Base-by-base conservation (phyloP, 2,797 vertebrate species). In the Chromobotia macracanthus region DNA sequence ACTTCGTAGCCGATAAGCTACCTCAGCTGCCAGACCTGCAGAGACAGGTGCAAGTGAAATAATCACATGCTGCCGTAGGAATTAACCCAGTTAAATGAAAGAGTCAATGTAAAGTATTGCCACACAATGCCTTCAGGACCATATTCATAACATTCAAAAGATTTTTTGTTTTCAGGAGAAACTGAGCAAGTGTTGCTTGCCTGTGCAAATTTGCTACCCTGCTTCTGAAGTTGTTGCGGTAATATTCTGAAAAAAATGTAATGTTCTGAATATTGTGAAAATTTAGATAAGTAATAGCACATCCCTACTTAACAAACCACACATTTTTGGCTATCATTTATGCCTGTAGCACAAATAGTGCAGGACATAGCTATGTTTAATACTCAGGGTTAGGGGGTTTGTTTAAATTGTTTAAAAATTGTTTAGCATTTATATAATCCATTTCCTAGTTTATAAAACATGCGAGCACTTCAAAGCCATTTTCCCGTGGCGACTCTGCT, bases 1-100 rank as follows among this genome's bases (percentile, higher is more conserved):
- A 96, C 97, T 15, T 97, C 97, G 0, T 99, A 99, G 77, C 98
- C 96, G 75, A 97, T 94, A 0, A 99, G 95, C 87, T 99, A 99
- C 82, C 97, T 93, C 86, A 98, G 93, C 87, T 99, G 97, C 97
- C 97, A 99, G 18, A 97, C 98, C 97, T 99, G 86, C 10, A 74
- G 60, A 51, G 70, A 77, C 86, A 84, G 8, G 67, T 74, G 38
- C 64, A 76, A 63, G 19, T 9, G 28, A 84, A 53, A 2, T 15
- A 41, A 80, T 3, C 60, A 58, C 31, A 64, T 23, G 23, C 48
- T 50, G 38, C 53, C 19, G 1, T 25, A 64, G 48, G 31, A 72
- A 68, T 68, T 13, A 18, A 21, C 11, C 12, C 19, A 76, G n/a
- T 68, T 35, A 38, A 70, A 25, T 38, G 5, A 8, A 60, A 76